Percentiles rank a stretch among this genome's conserved stretches.
Evolutionary conservation across 2,888 invertebrate species (phyloP).

Genomic region (Pomacea canaliculata): DNA sequence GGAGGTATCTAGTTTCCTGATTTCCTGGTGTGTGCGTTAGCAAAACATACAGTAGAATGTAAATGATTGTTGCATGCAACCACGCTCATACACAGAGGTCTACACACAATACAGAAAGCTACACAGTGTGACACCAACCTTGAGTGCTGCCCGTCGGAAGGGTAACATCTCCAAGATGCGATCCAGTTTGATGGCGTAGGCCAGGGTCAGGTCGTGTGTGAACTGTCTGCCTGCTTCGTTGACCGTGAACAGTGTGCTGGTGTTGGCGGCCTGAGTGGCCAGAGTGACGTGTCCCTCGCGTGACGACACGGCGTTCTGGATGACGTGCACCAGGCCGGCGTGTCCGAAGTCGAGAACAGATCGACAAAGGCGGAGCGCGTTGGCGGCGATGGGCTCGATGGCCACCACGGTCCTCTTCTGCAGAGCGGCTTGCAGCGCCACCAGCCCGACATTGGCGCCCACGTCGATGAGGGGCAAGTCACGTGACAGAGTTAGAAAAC

Average conservation of each 20-base stretch:
- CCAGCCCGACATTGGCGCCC: slow-evolving; percentile 17
- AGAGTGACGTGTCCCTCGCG: neutral
- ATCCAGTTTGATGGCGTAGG: slow-evolving; percentile 11
- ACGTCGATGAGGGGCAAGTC: slow-evolving; percentile 16
- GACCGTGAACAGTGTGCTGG: neutral
- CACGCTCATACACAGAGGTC: too few species aligned
- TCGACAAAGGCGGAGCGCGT: slow-evolving; percentile 13
- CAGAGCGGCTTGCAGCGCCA: slow-evolving; percentile 12
- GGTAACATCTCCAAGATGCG: slow-evolving; percentile 1
- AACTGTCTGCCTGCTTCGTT: neutral
- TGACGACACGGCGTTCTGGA: slow-evolving; percentile 3
- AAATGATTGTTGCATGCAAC: too few species aligned
- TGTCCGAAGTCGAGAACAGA: slow-evolving; percentile 12
- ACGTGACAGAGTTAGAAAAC: slow-evolving; percentile 8
- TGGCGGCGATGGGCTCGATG: slow-evolving; percentile 8
- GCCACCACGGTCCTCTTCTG: slow-evolving; percentile 14
- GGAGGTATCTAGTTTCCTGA: too few species aligned
- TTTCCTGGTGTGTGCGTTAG: too few species aligned
- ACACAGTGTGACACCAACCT: neutral
- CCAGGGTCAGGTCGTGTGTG: neutral
- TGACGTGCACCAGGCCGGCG: slow-evolving; percentile 10
- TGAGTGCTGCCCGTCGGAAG: slow-evolving; percentile 2
- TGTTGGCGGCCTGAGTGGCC: neutral
- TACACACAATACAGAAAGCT: too few species aligned
- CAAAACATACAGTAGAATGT: too few species aligned